These are phyloP conservation scores for Drosophila bipectinata DNA, from an alignment of 1,140 invertebrate species.

Conservation along the genomic window DNA sequence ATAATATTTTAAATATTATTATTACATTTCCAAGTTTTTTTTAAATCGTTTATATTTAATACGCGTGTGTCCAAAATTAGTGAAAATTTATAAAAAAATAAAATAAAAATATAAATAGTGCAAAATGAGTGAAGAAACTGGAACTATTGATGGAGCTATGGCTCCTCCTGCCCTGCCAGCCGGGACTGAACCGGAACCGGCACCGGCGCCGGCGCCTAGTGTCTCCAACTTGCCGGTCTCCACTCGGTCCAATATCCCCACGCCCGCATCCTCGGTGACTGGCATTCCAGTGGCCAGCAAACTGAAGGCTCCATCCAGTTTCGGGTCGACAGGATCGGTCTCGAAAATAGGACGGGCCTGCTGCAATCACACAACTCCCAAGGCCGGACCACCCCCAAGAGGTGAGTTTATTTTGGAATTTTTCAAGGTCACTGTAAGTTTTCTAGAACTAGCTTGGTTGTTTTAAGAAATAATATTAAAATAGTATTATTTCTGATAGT, in stretches of 20 bases:
- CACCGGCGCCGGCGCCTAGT: not conserved
- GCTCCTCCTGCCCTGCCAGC: slow-evolving; percentile 11
- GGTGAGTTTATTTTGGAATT: slow-evolving; percentile 59
- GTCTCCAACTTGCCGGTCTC: slow-evolving; percentile 38
- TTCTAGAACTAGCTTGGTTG: too few species aligned
- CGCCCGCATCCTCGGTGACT: slow-evolving; percentile 58
- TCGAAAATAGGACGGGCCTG: slow-evolving; percentile 76
- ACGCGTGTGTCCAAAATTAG: slow-evolving; percentile 66
- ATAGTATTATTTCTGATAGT: too few species aligned
- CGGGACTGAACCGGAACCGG: slow-evolving; percentile 16
- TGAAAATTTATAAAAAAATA: slow-evolving; percentile 22
- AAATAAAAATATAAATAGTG: slow-evolving; percentile 9
- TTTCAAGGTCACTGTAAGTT: not conserved
- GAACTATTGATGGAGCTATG: slow-evolving; percentile 7
- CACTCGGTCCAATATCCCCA: slow-evolving; percentile 61
- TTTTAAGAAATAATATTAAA: too few species aligned
- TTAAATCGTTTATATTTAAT: slow-evolving; percentile 48
- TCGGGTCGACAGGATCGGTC: slow-evolving; percentile 55
- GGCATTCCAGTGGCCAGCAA: slow-evolving; percentile 61
- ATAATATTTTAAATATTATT: not conserved
- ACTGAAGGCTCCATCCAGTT: slow-evolving; percentile 61
- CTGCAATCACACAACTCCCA: slow-evolving; percentile 69
- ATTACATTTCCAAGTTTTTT: slow-evolving; percentile 26
- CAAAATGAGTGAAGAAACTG: slow-evolving; percentile 38
- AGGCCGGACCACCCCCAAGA: slow-evolving; percentile 74